Conservation (phyloP, 1,140 invertebrate genomes). For the Palaemon carinicauda region DNA sequence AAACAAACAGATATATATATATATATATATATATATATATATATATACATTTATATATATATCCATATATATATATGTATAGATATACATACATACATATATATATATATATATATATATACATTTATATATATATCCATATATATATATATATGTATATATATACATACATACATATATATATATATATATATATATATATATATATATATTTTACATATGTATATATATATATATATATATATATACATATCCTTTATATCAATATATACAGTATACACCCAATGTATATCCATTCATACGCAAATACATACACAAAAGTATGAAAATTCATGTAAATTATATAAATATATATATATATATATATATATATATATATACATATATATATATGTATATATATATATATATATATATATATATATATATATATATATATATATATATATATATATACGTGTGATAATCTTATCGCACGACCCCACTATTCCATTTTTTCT, state of each 20-base stretch:
- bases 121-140: constrained; percentile 13
- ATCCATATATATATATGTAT: constrained; percentile 24
- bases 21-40: constrained; percentile 16
- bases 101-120: constrained; percentile 30
- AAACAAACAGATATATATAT: background rate
- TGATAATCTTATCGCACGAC: too few relatives aligned
- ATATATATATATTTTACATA: background rate
- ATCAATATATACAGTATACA: background rate
- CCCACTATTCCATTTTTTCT: too few relatives aligned
- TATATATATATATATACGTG: background rate
- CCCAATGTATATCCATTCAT: too few relatives aligned
- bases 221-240: background rate
- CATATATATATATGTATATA: too few relatives aligned
- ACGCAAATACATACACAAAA: background rate
- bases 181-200: constrained; percentile 28
- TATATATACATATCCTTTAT: background rate
- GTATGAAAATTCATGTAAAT: too few relatives aligned
- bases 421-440: background rate
- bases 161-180: constrained; percentile 24
- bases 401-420: too few relatives aligned
- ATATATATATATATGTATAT: constrained; percentile 29
- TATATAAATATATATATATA: too few relatives aligned
- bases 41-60: constrained; percentile 4
- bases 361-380: too few relatives aligned
- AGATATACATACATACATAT: constrained; percentile 21